Evolutionary conservation across 2,888 invertebrate genomes (phyloP), one percentile per base, ranked within the genome.

Genomic region (Mythimna impura): DNA sequence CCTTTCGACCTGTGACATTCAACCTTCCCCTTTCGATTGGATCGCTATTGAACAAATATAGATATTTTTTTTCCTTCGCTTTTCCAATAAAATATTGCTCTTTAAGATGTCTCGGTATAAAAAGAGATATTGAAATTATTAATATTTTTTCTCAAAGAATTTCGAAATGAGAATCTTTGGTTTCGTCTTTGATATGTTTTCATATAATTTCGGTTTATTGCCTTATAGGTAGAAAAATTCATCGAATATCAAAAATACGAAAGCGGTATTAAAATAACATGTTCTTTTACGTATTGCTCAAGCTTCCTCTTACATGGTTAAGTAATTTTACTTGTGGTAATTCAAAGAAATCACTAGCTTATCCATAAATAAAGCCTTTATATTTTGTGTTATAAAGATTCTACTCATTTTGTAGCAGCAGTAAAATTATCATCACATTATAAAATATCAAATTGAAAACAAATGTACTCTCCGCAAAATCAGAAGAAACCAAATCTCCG

Each of bases 101-200:
- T 78, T 82, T 79, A 80, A 70, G 71, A 80, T 65, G 40, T 66
- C 71, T 81, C 55, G 57, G 66, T 76, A 78, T 57, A 76, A 79
- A 83, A 84, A 78, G 75, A 81, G 65, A 79, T 76, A 76, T 85
- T 76, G 76, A 85, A 85, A 85, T 85, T 81, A 85, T 79, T 40
- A 83, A 68, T 74, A 65, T 78, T 73, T 78, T 69, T 83, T 66
- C 52, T 71, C 61, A 70, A 73, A 79, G 77, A 78, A 81, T 79
- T 85, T 79, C 62, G 73, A 76, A 84, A 84, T 77, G 66, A 81
- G 68, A 74, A 69, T 76, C 73, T 78, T 76, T 73, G 76, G 68
- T 84, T 84, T 78, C 62, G 47, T 69, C 71, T 83, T 83, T 78
- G 72, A 79, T 80, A 71, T 80, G 66, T 76, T 84, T 73, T 78